Conservation (phyloP, 2,113 vertebrate genomes). For the Panthera leo region DNA sequence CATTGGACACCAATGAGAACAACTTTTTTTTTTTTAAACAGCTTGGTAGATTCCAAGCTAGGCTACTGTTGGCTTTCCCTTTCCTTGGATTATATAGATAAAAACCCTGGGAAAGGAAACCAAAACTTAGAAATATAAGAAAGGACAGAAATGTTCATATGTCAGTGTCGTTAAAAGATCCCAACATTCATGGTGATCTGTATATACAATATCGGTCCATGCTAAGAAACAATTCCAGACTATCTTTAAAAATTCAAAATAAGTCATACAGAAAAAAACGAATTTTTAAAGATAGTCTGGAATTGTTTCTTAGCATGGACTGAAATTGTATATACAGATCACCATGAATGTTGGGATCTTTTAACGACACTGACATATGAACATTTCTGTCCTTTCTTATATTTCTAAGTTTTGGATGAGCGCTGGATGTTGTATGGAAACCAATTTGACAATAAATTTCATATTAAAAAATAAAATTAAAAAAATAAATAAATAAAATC, state of each 20-base stretch:
- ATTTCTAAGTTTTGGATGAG: neutral
- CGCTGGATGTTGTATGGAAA: too few species aligned
- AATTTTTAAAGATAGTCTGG: neutral
- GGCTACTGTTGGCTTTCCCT: neutral
- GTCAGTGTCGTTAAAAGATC: neutral
- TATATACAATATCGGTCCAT: neutral
- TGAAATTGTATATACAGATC: neutral
- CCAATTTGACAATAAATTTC: too few species aligned
- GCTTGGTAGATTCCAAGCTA: neutral
- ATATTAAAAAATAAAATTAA: too few species aligned
- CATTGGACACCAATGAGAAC: neutral
- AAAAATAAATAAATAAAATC: too few species aligned
- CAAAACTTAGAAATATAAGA: neutral
- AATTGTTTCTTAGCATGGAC: neutral
- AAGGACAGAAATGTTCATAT: neutral
- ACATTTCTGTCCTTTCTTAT: neutral
- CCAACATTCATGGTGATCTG: neutral
- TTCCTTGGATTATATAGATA: neutral
- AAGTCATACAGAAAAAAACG: too few species aligned
- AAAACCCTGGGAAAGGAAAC: neutral
- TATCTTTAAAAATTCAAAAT: neutral
- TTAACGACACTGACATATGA: neutral
- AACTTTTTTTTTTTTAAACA: neutral
- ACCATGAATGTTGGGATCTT: neutral
- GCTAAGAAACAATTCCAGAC: neutral